phyloP scores from a whole-genome alignment of 2,888 invertebrate genomes.

The Harpalus rubripes region DNA sequence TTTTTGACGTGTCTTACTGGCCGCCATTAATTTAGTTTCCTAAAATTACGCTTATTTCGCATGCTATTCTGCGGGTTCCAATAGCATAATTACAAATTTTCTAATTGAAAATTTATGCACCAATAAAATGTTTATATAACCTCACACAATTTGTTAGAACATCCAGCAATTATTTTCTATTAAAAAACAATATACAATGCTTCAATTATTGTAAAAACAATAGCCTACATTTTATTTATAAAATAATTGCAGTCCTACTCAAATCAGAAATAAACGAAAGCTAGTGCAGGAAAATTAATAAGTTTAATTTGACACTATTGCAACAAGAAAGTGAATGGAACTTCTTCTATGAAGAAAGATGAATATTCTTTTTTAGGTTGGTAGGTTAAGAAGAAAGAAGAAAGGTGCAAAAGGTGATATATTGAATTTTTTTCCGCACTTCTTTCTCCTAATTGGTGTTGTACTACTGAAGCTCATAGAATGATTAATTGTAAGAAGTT shows the following conservation, averaged over 20 bases:
- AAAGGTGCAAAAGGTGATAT: conserved; percentile 42
- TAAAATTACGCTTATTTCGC: too few species aligned
- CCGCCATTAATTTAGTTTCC: too few species aligned
- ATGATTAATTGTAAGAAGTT: conserved; percentile 31
- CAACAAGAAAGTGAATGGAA: conserved; percentile 32
- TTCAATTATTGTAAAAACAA: conserved; percentile 36
- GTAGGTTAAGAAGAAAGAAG: conserved; percentile 38
- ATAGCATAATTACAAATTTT: too few species aligned
- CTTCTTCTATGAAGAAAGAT: conserved; percentile 1
- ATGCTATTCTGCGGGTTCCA: too few species aligned
- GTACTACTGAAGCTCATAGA: conserved; percentile 1
- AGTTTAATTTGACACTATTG: conserved; percentile 43
- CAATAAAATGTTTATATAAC: too few species aligned
- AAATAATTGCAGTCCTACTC: background rate
- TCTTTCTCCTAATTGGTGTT: conserved; percentile 45
- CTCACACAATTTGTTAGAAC: too few species aligned
- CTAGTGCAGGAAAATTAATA: conserved; percentile 14
- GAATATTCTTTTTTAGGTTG: conserved; percentile 27
- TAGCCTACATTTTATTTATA: background rate
- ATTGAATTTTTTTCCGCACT: conserved; percentile 37
- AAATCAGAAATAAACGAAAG: conserved; percentile 37
- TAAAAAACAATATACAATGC: conserved; percentile 40
- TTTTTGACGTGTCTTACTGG: too few species aligned
- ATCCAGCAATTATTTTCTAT: background rate
- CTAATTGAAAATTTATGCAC: too few species aligned